These are phyloP conservation scores for Ranitomeya variabilis DNA, from an alignment of 2,113 vertebrate genomes.

Conservation along the genomic window DNA sequence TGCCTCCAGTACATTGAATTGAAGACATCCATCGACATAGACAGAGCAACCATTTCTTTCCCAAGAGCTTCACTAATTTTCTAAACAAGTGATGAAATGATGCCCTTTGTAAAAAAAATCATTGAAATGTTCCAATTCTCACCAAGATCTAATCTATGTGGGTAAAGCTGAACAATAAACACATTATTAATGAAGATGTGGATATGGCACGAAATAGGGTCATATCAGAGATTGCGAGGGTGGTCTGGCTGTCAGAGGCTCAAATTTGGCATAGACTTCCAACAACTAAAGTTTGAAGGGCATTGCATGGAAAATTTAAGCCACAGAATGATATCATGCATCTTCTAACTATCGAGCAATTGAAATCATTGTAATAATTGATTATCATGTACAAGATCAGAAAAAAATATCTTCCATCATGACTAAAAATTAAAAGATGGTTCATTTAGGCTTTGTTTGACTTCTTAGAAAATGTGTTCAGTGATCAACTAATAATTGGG, in stretches of 20 bases:
- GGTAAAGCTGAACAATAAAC: neutral
- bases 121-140: neutral
- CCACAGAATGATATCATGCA: neutral
- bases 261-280: neutral
- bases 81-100: neutral
- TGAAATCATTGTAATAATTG: neutral
- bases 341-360: neutral
- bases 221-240: neutral
- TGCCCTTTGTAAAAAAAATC: neutral
- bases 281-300: neutral
- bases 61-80: neutral
- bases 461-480: neutral
- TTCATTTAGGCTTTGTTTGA: neutral
- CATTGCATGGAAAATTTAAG: neutral
- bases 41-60: neutral
- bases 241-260: neutral
- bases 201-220: neutral
- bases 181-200: neutral
- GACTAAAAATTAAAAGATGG: neutral
- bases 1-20: neutral
- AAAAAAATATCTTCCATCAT: neutral
- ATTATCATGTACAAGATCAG: neutral
- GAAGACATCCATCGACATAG: neutral
- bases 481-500: neutral
- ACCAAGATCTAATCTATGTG: neutral